Percentiles rank a stretch among this genome's conserved stretches.
Conservation (phyloP, 2,113 vertebrate genomes). For the Eublepharis macularius region DNA sequence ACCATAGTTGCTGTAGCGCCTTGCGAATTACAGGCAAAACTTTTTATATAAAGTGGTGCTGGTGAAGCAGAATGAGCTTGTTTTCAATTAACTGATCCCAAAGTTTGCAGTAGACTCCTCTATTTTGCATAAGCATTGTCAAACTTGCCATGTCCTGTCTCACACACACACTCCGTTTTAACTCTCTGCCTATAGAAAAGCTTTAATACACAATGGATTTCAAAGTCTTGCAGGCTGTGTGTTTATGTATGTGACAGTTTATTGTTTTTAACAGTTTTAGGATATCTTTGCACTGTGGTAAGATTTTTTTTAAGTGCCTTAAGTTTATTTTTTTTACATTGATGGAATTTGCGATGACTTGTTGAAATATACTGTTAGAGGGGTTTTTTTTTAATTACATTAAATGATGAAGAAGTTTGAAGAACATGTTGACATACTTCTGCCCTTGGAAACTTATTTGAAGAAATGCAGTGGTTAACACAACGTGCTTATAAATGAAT, state of each 20-base stretch:
- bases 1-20: constrained; percentile 64
- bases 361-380: constrained; percentile 22
- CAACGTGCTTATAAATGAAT: background rate
- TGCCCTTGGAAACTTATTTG: constrained; percentile 21
- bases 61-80: constrained; percentile 70
- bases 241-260: constrained; percentile 31
- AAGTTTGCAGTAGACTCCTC: constrained; percentile 59
- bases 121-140: constrained; percentile 66
- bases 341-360: constrained; percentile 24
- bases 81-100: constrained; percentile 58
- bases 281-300: constrained; percentile 12
- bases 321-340: constrained; percentile 27
- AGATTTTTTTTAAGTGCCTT: background rate
- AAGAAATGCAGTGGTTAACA: constrained; percentile 4
- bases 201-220: constrained; percentile 27
- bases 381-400: background rate
- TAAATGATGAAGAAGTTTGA: constrained; percentile 6
- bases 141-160: constrained; percentile 54
- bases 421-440: constrained; percentile 2
- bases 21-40: constrained; percentile 55
- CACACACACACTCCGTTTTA: constrained; percentile 29
- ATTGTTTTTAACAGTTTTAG: constrained; percentile 40
- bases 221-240: constrained; percentile 23
- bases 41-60: constrained; percentile 66
- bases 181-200: constrained; percentile 28